A percentile compares a stretch with the other conserved stretches of the same genome.
These are phyloP conservation scores for Rhodophaea formosa DNA, from an alignment of 2,888 invertebrate species.

Conservation along the genomic window DNA sequence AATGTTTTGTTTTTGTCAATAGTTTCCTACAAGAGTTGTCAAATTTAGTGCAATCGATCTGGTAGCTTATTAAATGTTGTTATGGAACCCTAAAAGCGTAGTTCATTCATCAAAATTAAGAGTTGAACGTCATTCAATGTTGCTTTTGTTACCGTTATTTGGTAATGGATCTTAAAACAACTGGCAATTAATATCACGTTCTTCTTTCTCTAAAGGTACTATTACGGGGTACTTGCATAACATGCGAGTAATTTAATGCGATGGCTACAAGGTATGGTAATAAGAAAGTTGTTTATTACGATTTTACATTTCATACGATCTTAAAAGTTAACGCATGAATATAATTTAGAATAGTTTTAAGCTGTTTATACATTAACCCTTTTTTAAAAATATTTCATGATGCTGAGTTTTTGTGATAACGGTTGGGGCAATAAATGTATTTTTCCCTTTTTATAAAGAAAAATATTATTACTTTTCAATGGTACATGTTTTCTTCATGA, in stretches of 20 bases:
- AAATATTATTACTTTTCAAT: too few species aligned
- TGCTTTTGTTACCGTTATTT: slow-evolving; percentile 44
- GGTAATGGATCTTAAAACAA: slow-evolving; percentile 31
- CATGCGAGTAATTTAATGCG: slow-evolving; percentile 15
- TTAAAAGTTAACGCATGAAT: background rate
- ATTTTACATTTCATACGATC: background rate
- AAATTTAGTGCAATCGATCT: too few species aligned
- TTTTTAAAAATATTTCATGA: too few species aligned
- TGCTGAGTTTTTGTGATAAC: too few species aligned
- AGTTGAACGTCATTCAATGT: slow-evolving; percentile 42
- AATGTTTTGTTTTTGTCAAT: too few species aligned
- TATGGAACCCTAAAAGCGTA: slow-evolving; percentile 20
- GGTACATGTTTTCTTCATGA: too few species aligned
- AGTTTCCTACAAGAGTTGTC: too few species aligned
- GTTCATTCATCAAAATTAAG: slow-evolving; percentile 63
- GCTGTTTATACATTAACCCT: too few species aligned
- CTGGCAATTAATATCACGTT: slow-evolving; percentile 20
- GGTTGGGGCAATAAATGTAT: too few species aligned
- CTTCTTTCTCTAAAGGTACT: slow-evolving; percentile 15
- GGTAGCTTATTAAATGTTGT: background rate
- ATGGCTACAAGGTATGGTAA: slow-evolving; percentile 11
- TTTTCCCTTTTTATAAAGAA: too few species aligned
- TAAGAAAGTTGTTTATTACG: slow-evolving; percentile 11
- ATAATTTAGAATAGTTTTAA: too few species aligned
- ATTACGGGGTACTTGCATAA: slow-evolving; percentile 5